Percentiles rank a stretch among this genome's conserved stretches.
phyloP scores from a whole-genome alignment of 2,797 vertebrate genomes.

The Neosilurus hyrtlii region DNA sequence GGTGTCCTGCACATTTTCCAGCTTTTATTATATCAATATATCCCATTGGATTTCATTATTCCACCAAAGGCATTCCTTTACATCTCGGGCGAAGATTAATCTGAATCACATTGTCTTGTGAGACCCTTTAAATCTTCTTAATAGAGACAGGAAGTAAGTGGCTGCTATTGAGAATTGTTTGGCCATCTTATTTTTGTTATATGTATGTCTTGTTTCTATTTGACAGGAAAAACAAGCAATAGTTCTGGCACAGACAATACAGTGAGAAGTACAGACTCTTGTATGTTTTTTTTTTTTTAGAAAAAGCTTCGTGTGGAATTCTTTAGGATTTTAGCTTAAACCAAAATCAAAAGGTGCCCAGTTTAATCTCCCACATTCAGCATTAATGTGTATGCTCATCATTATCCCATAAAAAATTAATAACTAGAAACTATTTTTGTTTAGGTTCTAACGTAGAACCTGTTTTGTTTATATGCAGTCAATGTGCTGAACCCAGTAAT shows the following conservation, averaged over 20 bases:
- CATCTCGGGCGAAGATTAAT: constrained; percentile 55
- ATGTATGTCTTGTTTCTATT: constrained; percentile 45
- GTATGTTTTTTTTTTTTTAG: not conserved
- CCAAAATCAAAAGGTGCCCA: not conserved
- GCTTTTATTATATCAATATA: constrained; percentile 54
- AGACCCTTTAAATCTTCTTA: constrained; percentile 31
- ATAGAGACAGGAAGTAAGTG: constrained; percentile 46
- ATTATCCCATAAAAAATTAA: not conserved
- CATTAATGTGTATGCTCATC: not conserved
- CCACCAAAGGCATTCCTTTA: constrained; percentile 55
- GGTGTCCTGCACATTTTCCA: constrained; percentile 19
- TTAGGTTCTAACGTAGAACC: not conserved
- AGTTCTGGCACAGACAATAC: constrained; percentile 2
- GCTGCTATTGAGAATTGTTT: constrained; percentile 46
- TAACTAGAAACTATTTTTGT: not conserved
- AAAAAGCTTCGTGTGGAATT: not conserved
- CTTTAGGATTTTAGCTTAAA: not conserved
- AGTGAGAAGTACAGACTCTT: not conserved
- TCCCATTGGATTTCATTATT: constrained; percentile 59
- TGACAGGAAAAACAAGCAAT: constrained; percentile 34
- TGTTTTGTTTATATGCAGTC: not conserved
- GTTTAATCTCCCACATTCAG: not conserved
- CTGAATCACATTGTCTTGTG: constrained; percentile 40
- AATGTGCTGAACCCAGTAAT: not conserved
- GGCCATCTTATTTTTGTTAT: constrained; percentile 38